Evolutionary conservation across 1,140 invertebrate genomes (phyloP).

Genomic region (Macrotrachela quadricornifera): DNA sequence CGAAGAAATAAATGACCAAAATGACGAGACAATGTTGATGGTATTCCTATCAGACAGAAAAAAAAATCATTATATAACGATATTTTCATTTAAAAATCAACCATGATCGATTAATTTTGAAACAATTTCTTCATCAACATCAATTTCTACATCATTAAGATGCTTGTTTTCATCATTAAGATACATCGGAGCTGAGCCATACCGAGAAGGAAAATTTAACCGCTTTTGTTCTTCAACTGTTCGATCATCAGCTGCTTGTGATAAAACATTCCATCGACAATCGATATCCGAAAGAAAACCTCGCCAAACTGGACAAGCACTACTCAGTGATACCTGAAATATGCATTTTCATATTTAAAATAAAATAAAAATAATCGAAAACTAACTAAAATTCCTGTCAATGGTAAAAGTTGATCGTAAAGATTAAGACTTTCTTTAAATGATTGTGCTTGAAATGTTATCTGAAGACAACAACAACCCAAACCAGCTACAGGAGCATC

Average conservation of each 20-base stretch:
- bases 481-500: conserved; percentile 49
- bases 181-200: conserved; percentile 91
- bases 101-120: conserved; percentile 47
- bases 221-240: conserved; percentile 60
- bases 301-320: conserved; percentile 76
- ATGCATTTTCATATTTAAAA: not conserved
- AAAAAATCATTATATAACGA: conserved; percentile 61
- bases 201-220: conserved; percentile 54
- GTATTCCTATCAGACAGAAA: conserved; percentile 57
- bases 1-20: conserved; percentile 94
- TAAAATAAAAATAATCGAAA: not conserved
- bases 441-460: conserved; percentile 71
- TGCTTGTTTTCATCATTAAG: conserved; percentile 60
- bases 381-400: conserved; percentile 83
- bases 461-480: conserved; percentile 89
- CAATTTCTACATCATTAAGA: conserved; percentile 71
- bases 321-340: conserved; percentile 65
- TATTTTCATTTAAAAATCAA: conserved; percentile 14
- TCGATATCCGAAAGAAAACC: conserved; percentile 82
- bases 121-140: conserved; percentile 64
- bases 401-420: conserved; percentile 85
- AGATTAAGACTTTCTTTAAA: conserved; percentile 77
- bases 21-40: conserved; percentile 70
- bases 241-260: conserved; percentile 78
- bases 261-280: conserved; percentile 86